phyloP scores from a whole-genome alignment of 2,797 vertebrate species.

The Synanceia verrucosa region DNA sequence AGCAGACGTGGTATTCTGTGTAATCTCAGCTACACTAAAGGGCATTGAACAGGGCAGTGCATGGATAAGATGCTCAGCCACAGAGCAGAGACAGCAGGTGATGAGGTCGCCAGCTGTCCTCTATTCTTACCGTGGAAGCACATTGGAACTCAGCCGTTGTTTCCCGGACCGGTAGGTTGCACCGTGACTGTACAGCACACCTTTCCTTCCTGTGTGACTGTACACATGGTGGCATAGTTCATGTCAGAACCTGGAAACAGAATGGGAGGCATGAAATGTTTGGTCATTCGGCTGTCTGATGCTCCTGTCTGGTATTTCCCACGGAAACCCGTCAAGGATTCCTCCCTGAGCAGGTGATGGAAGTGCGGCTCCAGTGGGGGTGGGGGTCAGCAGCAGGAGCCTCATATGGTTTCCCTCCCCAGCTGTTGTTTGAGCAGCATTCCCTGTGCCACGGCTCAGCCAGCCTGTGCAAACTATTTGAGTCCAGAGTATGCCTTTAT shows the following conservation, averaged over 20 bases:
- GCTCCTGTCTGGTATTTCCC: slow-evolving; percentile 76
- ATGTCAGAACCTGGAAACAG: slow-evolving; percentile 29
- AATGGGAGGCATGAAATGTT: slow-evolving; percentile 58
- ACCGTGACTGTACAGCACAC: slow-evolving; percentile 24
- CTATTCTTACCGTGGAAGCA: slow-evolving; percentile 58
- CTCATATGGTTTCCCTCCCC: slow-evolving; percentile 73
- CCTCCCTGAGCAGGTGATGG: slow-evolving; percentile 82
- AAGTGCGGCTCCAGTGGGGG: slow-evolving; percentile 48
- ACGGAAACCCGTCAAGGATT: slow-evolving; percentile 76
- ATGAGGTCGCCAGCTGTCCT: slow-evolving; percentile 64
- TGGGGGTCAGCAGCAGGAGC: slow-evolving; percentile 52
- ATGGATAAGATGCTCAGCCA: neutral
- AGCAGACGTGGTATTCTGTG: neutral
- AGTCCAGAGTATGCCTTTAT: slow-evolving; percentile 72
- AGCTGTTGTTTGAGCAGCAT: slow-evolving; percentile 82
- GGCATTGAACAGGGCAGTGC: neutral
- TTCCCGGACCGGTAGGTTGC: slow-evolving; percentile 23
- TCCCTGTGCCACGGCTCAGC: slow-evolving; percentile 69
- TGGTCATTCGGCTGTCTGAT: slow-evolving; percentile 53
- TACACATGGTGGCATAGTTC: slow-evolving; percentile 10
- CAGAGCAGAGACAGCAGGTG: slow-evolving; percentile 56
- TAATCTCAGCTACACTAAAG: neutral
- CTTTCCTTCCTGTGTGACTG: slow-evolving; percentile 45
- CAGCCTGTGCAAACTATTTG: slow-evolving; percentile 78
- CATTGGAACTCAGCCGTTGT: slow-evolving; percentile 52